Evolutionary conservation across 2,888 invertebrate genomes (phyloP).

Genomic region (Tinea trinotella): DNA sequence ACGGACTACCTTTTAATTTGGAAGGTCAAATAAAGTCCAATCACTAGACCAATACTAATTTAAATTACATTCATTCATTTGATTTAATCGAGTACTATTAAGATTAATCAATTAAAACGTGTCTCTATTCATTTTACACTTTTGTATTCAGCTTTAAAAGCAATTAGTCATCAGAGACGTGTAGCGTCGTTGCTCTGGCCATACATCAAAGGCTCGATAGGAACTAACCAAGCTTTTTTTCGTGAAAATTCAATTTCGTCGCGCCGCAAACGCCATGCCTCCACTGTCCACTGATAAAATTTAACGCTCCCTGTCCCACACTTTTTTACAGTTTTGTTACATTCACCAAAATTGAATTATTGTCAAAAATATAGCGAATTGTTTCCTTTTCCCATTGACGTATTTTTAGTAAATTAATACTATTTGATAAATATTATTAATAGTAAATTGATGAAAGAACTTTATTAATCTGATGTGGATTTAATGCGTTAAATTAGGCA

Average conservation of each 20-base stretch:
- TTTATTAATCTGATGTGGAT: too few relatives aligned
- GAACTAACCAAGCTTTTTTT: slow-evolving; percentile 29
- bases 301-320: slow-evolving; percentile 15
- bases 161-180: slow-evolving; percentile 16
- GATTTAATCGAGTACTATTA: too few relatives aligned
- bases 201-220: slow-evolving; percentile 33
- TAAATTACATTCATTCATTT: too few relatives aligned
- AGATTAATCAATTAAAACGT: background rate
- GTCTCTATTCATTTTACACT: background rate
- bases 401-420: too few relatives aligned
- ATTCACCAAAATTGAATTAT: slow-evolving; percentile 8
- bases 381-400: too few relatives aligned
- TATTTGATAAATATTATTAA: too few relatives aligned
- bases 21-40: too few relatives aligned
- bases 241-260: slow-evolving; percentile 28
- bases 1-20: too few relatives aligned
- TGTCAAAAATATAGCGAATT: background rate
- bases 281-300: slow-evolving; percentile 11
- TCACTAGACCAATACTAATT: too few relatives aligned
- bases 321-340: slow-evolving; percentile 15
- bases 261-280: slow-evolving; percentile 10
- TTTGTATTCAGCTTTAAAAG: slow-evolving; percentile 10
- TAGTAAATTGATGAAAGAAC: too few relatives aligned
- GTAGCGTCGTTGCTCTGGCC: slow-evolving; percentile 21
- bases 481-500: too few relatives aligned